These are phyloP conservation scores for Tonatia bakeri DNA, from an alignment of 2,113 vertebrate genomes.

Conservation along the genomic window DNA sequence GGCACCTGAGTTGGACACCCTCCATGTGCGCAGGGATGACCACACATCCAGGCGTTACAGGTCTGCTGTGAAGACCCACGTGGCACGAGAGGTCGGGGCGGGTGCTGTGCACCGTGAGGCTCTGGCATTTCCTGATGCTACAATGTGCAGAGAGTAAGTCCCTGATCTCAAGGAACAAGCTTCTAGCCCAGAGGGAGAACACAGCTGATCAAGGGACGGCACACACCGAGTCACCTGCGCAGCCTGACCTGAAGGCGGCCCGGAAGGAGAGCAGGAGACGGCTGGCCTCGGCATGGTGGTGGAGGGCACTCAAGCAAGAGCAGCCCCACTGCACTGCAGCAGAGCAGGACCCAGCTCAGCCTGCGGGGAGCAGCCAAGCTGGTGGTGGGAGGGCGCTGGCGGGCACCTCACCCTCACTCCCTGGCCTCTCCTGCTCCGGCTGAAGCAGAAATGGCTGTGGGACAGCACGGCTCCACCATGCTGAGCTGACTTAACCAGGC, in stretches of 20 bases:
- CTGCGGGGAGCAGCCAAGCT: background rate
- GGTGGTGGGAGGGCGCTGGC: background rate
- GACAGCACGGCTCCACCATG: background rate
- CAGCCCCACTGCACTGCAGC: background rate
- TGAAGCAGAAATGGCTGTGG: background rate
- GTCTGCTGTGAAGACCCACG: background rate
- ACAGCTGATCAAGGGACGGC: background rate
- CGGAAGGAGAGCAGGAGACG: background rate
- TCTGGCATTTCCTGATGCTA: background rate
- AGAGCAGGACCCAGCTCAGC: background rate
- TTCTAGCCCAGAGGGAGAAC: background rate
- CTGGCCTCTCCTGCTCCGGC: background rate
- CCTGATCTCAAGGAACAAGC: background rate
- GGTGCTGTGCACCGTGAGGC: background rate
- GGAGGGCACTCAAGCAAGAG: background rate
- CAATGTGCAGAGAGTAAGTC: background rate
- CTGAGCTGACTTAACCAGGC: background rate
- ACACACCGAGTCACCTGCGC: background rate
- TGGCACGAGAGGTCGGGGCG: rapidly evolving
- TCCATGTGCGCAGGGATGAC: background rate
- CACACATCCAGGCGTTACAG: rapidly evolving
- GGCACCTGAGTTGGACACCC: background rate
- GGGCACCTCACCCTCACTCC: background rate
- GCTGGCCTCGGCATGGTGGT: background rate
- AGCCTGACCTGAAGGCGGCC: rapidly evolving